Conservation (phyloP, 2,888 invertebrate genomes). For the Pyrrhia umbra region DNA sequence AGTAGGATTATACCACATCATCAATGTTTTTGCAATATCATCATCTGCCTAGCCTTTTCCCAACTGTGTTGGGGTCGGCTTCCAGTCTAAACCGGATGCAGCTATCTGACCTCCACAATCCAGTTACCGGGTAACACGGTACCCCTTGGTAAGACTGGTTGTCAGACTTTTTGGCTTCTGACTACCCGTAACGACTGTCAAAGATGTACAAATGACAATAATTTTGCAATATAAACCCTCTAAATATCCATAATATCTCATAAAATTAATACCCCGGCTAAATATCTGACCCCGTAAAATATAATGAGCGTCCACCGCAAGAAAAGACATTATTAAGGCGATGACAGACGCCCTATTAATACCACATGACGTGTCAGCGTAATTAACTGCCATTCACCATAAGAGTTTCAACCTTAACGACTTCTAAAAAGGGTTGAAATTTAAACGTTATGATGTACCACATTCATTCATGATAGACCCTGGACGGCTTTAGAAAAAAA, state of each 20-base stretch:
- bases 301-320: constrained; percentile 42
- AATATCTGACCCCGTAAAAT: constrained; percentile 20
- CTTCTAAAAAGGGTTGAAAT: background rate
- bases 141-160: too few species aligned
- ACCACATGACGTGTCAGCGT: constrained; percentile 20
- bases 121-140: too few species aligned
- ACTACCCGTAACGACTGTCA: too few species aligned
- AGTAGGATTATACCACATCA: too few species aligned
- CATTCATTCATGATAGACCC: constrained; percentile 48
- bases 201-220: too few species aligned
- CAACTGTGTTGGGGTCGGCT: too few species aligned
- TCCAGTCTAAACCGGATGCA: too few species aligned
- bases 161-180: too few species aligned
- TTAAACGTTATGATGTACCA: background rate
- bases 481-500: constrained; percentile 45
- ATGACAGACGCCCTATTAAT: constrained; percentile 40
- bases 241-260: background rate
- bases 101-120: too few species aligned
- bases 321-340: constrained; percentile 41
- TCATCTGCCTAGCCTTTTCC: too few species aligned
- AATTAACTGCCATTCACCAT: constrained; percentile 46
- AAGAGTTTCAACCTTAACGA: constrained; percentile 20
- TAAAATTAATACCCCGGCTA: background rate
- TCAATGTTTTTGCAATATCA: too few species aligned
- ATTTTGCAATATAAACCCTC: background rate